Conservation (phyloP, 2,113 vertebrate genomes). For the Python bivittatus region DNA sequence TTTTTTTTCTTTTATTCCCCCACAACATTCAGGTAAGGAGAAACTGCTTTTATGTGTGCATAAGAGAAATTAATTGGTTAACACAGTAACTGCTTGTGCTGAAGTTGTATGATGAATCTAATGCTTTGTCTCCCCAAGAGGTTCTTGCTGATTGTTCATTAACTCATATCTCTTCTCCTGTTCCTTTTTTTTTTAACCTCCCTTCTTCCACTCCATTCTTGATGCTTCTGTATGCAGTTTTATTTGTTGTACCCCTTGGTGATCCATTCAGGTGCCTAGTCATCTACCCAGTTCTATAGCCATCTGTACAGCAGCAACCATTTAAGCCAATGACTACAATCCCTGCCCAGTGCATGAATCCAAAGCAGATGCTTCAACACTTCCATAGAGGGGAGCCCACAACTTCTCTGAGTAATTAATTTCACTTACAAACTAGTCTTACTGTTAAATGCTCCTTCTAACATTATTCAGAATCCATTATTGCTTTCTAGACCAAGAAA, state of each 20-base stretch:
- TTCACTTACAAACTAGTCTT: background rate
- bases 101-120: background rate
- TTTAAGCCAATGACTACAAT: background rate
- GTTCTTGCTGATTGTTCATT: background rate
- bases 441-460: background rate
- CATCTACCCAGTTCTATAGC: background rate
- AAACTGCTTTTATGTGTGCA: background rate
- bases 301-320: background rate
- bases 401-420: background rate
- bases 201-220: background rate
- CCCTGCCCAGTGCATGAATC: background rate
- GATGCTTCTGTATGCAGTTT: background rate
- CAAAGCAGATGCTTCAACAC: background rate
- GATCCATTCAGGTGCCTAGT: background rate
- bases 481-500: background rate
- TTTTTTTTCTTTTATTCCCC: background rate
- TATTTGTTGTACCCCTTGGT: background rate
- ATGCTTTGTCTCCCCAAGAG: background rate
- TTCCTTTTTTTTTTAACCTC: background rate
- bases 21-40: background rate
- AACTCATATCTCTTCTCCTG: background rate
- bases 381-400: background rate
- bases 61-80: background rate
- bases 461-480: background rate
- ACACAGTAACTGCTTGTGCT: background rate